A percentile compares a stretch with the other conserved stretches of the same genome.
Conservation (phyloP, 2,888 invertebrate genomes). For the Drosophila tripunctata region DNA sequence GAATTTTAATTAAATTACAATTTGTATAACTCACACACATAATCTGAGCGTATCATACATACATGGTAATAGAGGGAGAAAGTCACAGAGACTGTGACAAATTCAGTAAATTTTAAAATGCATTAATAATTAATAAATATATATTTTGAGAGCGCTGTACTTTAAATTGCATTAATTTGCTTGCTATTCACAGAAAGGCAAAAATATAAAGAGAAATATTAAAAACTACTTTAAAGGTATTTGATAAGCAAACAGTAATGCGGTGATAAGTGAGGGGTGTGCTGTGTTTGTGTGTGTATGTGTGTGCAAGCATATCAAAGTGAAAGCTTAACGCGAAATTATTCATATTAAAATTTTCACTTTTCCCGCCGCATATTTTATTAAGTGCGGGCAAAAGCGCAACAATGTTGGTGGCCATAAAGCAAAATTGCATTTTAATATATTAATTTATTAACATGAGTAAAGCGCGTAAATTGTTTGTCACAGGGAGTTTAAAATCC, state of each 20-base stretch:
- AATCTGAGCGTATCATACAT: not conserved
- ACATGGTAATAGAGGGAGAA: not conserved
- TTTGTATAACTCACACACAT: constrained; percentile 29
- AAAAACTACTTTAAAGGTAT: constrained; percentile 49
- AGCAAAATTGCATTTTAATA: constrained; percentile 63
- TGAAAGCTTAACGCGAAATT: constrained; percentile 48
- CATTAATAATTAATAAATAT: constrained; percentile 49
- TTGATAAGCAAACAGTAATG: constrained; percentile 10
- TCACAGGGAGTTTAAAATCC: constrained; percentile 10
- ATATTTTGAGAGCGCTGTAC: constrained; percentile 32
- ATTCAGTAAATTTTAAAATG: constrained; percentile 33
- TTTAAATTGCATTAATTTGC: constrained; percentile 26
- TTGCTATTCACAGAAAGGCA: constrained; percentile 14
- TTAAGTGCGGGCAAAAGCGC: constrained; percentile 29
- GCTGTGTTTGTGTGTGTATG: not conserved
- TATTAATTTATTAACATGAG: constrained; percentile 64
- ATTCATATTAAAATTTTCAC: constrained; percentile 72
- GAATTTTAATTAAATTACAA: constrained; percentile 64
- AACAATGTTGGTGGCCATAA: constrained; percentile 18
- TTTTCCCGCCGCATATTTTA: constrained; percentile 53
- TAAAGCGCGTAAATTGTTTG: constrained; percentile 58
- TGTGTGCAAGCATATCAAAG: constrained; percentile 24
- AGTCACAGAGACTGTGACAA: not conserved
- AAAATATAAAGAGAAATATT: constrained; percentile 15
- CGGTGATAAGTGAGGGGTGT: not conserved